Conservation (phyloP, 2,797 vertebrate genomes). For the Tympanoctomys barrerae region DNA sequence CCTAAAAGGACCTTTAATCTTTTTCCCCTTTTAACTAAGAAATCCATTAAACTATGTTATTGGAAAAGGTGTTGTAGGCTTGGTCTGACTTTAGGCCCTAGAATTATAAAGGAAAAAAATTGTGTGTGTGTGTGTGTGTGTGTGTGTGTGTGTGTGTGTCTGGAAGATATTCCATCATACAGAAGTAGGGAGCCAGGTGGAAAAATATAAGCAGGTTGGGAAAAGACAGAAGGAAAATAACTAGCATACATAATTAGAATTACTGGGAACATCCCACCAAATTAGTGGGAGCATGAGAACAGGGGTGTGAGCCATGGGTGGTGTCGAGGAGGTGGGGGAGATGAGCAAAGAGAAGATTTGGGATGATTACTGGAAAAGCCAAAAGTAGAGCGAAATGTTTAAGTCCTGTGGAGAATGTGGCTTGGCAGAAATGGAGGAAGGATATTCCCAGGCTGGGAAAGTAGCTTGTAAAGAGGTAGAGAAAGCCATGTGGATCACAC, state of each 20-base stretch:
- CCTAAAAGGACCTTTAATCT: background rate
- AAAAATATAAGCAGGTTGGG: conserved; percentile 41
- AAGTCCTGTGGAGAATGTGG: conserved; percentile 47
- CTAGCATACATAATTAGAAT: conserved; percentile 47
- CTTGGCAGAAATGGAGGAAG: conserved; percentile 44
- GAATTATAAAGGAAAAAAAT: conserved; percentile 11
- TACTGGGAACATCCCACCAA: background rate
- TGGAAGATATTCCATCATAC: background rate
- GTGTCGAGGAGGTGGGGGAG: background rate
- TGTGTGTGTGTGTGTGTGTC: background rate
- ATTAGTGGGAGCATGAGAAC: background rate
- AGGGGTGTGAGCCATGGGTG: background rate
- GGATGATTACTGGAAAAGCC: conserved; percentile 61
- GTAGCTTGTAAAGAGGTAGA: background rate
- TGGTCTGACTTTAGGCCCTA: background rate
- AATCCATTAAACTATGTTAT: conserved; percentile 43
- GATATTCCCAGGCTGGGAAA: background rate
- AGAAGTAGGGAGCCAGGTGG: background rate
- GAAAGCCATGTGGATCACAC: background rate
- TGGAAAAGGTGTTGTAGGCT: background rate
- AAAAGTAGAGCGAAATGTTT: conserved; percentile 35
- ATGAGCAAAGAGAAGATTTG: conserved; percentile 1
- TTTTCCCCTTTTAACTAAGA: background rate
- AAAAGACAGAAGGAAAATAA: conserved; percentile 34
- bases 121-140: background rate